Evolutionary conservation across 2,888 invertebrate genomes (phyloP).

Genomic region (Ophion slaviceki): DNA sequence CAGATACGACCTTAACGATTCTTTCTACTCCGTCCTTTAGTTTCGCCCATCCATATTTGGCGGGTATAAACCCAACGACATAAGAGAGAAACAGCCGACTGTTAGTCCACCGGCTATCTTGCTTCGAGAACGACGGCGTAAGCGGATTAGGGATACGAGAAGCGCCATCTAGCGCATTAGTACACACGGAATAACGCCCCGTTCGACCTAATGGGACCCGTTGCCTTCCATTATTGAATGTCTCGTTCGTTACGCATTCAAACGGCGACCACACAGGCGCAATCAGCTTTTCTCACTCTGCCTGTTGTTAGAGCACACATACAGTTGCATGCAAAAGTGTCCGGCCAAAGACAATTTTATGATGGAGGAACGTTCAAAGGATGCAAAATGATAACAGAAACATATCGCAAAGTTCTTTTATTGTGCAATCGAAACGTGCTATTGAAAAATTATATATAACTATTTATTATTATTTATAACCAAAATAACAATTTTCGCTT

Average conservation of each 20-base stretch:
- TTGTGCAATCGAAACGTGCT: too few species aligned
- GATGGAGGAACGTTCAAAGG: neutral
- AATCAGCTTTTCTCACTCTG: slow-evolving; percentile 30
- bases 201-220: slow-evolving; percentile 38
- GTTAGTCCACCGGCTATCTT: neutral
- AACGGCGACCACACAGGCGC: slow-evolving; percentile 13
- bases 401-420: too few species aligned
- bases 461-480: too few species aligned
- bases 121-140: neutral
- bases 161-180: slow-evolving; percentile 4
- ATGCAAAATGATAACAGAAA: too few species aligned
- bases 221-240: slow-evolving; percentile 43
- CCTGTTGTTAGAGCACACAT: neutral
- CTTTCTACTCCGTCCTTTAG: neutral
- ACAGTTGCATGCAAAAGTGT: too few species aligned
- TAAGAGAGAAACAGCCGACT: neutral
- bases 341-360: too few species aligned
- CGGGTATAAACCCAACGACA: neutral
- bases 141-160: neutral
- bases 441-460: too few species aligned
- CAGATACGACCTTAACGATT: slow-evolving; percentile 11
- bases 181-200: slow-evolving; percentile 24
- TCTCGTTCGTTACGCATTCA: slow-evolving; percentile 52
- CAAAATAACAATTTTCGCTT: too few species aligned
- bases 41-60: slow-evolving; percentile 35